Conservation (phyloP, 2,797 vertebrate species). For the Phrynocephalus vlangalii region DNA sequence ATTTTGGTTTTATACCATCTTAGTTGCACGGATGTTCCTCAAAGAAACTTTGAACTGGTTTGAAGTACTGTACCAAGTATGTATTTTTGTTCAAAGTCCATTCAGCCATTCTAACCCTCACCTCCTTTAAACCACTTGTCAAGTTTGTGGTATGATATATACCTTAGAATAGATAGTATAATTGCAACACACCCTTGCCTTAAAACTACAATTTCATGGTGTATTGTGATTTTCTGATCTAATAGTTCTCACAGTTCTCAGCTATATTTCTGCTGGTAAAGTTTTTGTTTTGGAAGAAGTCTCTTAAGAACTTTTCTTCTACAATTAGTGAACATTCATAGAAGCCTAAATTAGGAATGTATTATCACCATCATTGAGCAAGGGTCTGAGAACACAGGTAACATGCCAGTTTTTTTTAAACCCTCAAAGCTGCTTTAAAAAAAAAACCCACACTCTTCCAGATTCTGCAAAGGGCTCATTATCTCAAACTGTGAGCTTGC, state of each 20-base stretch:
- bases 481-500: constrained; percentile 81
- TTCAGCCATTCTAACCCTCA: not conserved
- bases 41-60: not conserved
- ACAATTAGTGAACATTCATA: not conserved
- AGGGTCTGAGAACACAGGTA: constrained; percentile 6
- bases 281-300: not conserved
- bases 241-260: not conserved
- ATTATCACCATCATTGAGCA: not conserved
- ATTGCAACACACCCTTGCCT: constrained; percentile 17
- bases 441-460: constrained; percentile 15
- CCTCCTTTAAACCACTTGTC: not conserved
- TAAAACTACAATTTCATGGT: constrained; percentile 46
- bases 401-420: not conserved
- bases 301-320: not conserved
- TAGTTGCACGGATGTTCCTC: not conserved
- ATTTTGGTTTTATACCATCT: not conserved
- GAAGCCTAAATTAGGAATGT: not conserved
- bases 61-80: not conserved
- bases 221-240: constrained; percentile 22
- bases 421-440: constrained; percentile 16
- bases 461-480: constrained; percentile 74
- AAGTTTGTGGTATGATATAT: constrained; percentile 10
- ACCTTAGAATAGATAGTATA: not conserved
- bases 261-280: not conserved
- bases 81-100: not conserved